phyloP scores from a whole-genome alignment of 2,888 invertebrate species.

The Sinohyriopsis cumingii region DNA sequence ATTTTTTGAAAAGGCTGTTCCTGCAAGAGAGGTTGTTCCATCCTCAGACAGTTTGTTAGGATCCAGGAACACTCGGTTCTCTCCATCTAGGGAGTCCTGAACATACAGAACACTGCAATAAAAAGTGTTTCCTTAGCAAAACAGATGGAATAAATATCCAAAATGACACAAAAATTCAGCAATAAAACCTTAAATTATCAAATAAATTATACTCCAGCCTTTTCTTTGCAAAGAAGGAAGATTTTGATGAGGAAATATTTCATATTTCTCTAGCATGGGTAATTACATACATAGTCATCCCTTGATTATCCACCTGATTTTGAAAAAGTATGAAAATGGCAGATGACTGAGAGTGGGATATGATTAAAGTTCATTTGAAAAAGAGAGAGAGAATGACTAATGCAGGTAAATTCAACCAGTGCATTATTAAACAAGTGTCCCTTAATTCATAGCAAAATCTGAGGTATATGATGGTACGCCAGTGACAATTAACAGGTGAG shows the following conservation, averaged over 20 bases:
- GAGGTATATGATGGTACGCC: too few relatives aligned
- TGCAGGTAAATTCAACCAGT: too few relatives aligned
- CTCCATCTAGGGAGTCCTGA: constrained; percentile 84
- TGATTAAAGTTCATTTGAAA: too few relatives aligned
- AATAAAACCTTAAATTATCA: neutral
- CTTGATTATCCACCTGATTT: too few relatives aligned
- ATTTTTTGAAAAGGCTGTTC: constrained; percentile 82
- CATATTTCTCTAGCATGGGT: neutral
- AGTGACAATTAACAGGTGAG: too few relatives aligned
- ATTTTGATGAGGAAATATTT: neutral
- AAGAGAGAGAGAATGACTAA: too few relatives aligned
- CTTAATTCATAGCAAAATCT: too few relatives aligned
- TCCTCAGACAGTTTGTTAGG: constrained; percentile 93
- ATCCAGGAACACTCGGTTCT: constrained; percentile 88
- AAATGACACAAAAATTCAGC: neutral
- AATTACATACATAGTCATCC: too few relatives aligned
- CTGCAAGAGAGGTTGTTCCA: constrained; percentile 69
- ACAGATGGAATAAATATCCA: neutral
- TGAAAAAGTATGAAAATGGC: too few relatives aligned
- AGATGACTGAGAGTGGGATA: too few relatives aligned
- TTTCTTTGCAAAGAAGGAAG: neutral
- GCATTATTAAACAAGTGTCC: too few relatives aligned
- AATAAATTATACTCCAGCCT: neutral
- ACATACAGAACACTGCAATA: constrained; percentile 88
- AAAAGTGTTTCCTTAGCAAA: neutral